Evolutionary conservation across 1,140 invertebrate genomes (phyloP), one percentile per base, ranked within the genome.

Genomic region (Nasonia giraulti): DNA sequence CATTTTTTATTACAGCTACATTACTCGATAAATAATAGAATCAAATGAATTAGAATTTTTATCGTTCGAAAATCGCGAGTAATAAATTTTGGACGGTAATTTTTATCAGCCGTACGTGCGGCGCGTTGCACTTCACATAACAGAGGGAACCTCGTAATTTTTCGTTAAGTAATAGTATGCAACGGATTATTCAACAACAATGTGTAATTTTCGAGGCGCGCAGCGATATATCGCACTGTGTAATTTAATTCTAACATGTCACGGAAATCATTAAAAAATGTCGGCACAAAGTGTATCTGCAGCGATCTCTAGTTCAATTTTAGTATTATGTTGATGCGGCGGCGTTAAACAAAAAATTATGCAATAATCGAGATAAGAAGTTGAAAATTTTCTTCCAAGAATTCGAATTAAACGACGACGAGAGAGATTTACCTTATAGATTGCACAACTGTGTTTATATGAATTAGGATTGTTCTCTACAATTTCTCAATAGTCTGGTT

Each of bases 191-290:
- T 71, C 68, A 71, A 71, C 23, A 71, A 71, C 8, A 71, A 71
- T 33, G 23, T 14, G 23, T 31, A 71, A 71, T 71, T 71, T 68
- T 68, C 68, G 31, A 31, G 23, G 50, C 20, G n/a, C 33, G 76
- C 37, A 33, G 27, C 55, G 55, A 23, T 23, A 55, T 50, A 78
- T 78, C 76, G 68, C 27, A 71, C 31, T 71, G 23, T 71, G 68
- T 33, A 31, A 71, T 71, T 71, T 33, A 11, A 71, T 71, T 71
- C 68, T 33, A 33, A 71, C 68, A 17, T 71, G 27, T 71, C 68
- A 31, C 68, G 68, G 68, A 71, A 31, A 33, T 71, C 68, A 71
- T 71, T 71, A 71, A 71, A 71, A 71, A 71, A 71, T 71, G 68
- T 31, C 68, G 23, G 68, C 23, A 31, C 55, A 62, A 62, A 62